Evolutionary conservation across 2,113 vertebrate species (phyloP).

Genomic region (Speoplatyrhinus poulsoni): DNA sequence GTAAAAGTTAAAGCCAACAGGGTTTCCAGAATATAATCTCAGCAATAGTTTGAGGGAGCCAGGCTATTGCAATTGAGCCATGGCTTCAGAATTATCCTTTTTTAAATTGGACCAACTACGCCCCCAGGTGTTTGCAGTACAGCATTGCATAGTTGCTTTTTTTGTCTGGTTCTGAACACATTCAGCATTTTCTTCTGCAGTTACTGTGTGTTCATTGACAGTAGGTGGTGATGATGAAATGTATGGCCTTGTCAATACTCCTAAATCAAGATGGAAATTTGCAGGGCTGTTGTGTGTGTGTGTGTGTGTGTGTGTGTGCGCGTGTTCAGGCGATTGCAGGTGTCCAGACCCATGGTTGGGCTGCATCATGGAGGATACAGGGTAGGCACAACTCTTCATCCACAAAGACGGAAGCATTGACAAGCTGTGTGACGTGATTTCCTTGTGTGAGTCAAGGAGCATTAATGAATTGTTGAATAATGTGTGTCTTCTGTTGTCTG

Average conservation of each 20-base stretch:
- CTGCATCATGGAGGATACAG: constrained; percentile 98
- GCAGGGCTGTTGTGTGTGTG: background rate
- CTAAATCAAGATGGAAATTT: too few species aligned
- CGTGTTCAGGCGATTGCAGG: constrained; percentile 84
- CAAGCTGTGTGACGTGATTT: background rate
- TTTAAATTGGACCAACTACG: background rate
- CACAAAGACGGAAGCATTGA: background rate
- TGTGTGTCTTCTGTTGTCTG: background rate
- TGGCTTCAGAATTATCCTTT: background rate
- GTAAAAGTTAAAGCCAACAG: too few species aligned
- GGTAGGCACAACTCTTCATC: constrained; percentile 71
- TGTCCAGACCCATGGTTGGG: constrained; percentile 94
- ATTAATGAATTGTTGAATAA: background rate
- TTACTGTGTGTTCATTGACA: background rate
- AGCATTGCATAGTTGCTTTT: background rate
- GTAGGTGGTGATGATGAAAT: background rate
- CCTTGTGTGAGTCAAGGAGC: background rate
- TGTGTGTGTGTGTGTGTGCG: constrained; percentile 30
- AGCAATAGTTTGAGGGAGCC: background rate
- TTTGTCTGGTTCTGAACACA: background rate
- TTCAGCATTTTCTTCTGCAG: background rate
- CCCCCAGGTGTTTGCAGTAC: constrained; percentile 19
- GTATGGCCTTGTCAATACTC: too few species aligned
- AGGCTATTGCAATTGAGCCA: background rate
- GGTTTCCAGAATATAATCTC: too few species aligned